phyloP scores from a whole-genome alignment of 2,797 vertebrate species.

The Pelobates cultripes region DNA sequence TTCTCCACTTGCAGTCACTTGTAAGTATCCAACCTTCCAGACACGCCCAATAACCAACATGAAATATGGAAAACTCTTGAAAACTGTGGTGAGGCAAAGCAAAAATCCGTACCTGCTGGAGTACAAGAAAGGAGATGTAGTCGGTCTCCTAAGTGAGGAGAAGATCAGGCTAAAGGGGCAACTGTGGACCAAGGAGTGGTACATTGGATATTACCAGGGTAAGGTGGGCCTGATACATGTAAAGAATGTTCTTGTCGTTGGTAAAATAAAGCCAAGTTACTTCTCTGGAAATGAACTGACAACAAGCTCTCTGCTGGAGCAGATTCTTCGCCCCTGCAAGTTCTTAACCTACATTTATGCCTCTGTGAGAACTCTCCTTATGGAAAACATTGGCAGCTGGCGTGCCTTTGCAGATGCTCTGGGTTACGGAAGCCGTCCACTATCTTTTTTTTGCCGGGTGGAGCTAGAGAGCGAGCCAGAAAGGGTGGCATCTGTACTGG shows the following conservation, averaged over 20 bases:
- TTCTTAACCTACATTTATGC: constrained; percentile 98
- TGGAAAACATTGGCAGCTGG: constrained; percentile 97
- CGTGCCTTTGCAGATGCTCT: constrained; percentile 88
- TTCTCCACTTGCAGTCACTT: constrained; percentile 85
- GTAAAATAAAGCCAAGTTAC: constrained; percentile 85
- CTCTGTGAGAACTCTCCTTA: constrained; percentile 90
- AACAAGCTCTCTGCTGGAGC: constrained; percentile 86
- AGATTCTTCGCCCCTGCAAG: constrained; percentile 94
- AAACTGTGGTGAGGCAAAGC: constrained; percentile 91
- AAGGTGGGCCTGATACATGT: constrained; percentile 90
- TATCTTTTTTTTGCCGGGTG: constrained; percentile 88
- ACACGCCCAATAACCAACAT: constrained; percentile 85
- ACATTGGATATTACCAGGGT: constrained; percentile 94
- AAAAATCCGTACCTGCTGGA: constrained; percentile 95
- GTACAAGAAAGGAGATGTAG: constrained; percentile 92
- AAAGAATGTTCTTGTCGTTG: constrained; percentile 91
- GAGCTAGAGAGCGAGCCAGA: constrained; percentile 92
- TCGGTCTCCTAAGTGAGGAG: constrained; percentile 94
- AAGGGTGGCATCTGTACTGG: constrained; percentile 91
- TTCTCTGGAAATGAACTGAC: constrained; percentile 89
- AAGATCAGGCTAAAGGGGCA: constrained; percentile 91
- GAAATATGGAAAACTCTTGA: constrained; percentile 91
- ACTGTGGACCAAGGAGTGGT: constrained; percentile 97
- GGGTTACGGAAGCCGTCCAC: constrained; percentile 84
- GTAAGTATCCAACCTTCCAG: constrained; percentile 91